Evolutionary conservation across 1,140 invertebrate species (phyloP), one percentile per base, ranked within the genome.

Genomic region (Dendrolimus punctatus): DNA sequence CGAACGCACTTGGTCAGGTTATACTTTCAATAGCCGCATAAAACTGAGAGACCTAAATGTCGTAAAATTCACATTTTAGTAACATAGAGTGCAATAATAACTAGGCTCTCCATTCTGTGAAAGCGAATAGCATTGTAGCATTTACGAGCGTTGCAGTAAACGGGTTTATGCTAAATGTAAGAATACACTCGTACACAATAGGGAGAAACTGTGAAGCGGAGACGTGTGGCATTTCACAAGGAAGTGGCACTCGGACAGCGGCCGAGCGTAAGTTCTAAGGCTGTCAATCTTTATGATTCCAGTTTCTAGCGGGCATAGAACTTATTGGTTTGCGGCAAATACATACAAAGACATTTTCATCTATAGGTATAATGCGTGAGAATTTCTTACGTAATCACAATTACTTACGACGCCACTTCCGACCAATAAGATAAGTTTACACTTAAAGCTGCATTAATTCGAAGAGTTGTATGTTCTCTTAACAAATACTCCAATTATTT

Each of bases 221-320:
- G 51, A 60, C 49, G 57, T 65, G 62, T 60, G 57, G 55, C 49
- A 64, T 58, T 62, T 66, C 60, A 62, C 58, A 49, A 53, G 49
- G 58, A 62, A 70, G 59, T 69, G 58, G 51, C 57, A 55, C 51
- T 66, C 53, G 53, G 51, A 60, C 51, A 57, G 62, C 46, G 56
- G 58, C 60, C 49, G 48, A 51, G 53, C 50, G 50, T 55, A 45
- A 10, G 51, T 46, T 23, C 57, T 46, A 58, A 58, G 55, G 58
- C 60, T 70, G 68, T 68, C 68, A 67, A 68, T 73, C 68, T 58
- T 51, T 57, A 36, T 38, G 60, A 60, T 71, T 71, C 67, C 68
- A 65, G 62, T 66, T 69, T 59, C 60, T 64, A 60, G 66, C 58
- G 52, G 57, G 60, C 52, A 44, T 60, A 58, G 53, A n/a, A n/a